A percentile compares a stretch with the other conserved stretches of the same genome.
phyloP scores from a whole-genome alignment of 2,113 vertebrate species.

The Rhinolophus sinicus region DNA sequence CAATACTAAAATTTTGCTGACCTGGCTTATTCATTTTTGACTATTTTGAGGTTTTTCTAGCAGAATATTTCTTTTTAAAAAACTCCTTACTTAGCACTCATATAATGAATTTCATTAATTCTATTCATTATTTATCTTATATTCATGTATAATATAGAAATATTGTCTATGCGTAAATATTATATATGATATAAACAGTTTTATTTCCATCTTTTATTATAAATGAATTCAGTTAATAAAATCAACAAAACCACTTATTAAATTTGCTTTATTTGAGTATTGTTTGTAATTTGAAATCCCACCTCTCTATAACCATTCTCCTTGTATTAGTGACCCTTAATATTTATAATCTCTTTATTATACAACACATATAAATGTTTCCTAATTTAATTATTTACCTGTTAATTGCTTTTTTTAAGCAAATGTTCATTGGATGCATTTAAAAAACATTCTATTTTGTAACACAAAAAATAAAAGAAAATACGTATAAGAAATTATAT shows the following conservation, averaged over 20 bases:
- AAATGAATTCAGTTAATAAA: background rate
- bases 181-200: background rate
- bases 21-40: background rate
- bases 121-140: constrained; percentile 15
- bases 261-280: background rate
- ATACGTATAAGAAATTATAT: background rate
- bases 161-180: background rate
- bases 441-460: background rate
- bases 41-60: background rate
- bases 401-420: background rate
- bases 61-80: background rate
- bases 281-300: background rate
- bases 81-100: background rate
- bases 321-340: background rate
- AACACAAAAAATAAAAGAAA: background rate
- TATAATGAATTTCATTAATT: background rate
- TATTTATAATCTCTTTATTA: background rate
- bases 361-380: background rate
- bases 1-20: background rate
- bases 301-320: background rate
- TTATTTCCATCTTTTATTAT: constrained; percentile 3
- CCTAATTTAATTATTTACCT: background rate
- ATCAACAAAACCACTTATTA: background rate
- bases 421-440: background rate
- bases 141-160: background rate